phyloP scores from a whole-genome alignment of 2,888 invertebrate species.

The Tipula helvola region DNA sequence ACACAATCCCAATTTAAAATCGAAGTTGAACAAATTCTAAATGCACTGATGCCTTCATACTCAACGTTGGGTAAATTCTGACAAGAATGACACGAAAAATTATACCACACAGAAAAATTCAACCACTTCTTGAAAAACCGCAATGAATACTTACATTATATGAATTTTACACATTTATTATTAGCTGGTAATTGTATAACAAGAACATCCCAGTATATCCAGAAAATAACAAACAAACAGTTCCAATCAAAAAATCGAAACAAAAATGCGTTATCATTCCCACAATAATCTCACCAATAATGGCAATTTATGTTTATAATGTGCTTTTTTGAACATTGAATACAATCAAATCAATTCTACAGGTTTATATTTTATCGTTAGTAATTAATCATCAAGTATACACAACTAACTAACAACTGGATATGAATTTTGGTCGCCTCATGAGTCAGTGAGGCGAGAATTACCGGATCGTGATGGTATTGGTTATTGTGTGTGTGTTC shows the following conservation, averaged over 20 bases:
- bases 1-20: too few species aligned
- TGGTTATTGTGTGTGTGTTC: too few species aligned
- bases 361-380: neutral
- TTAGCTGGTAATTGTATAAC: neutral
- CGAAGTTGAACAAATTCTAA: too few species aligned
- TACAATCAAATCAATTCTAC: neutral
- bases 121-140: neutral
- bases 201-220: neutral
- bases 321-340: neutral
- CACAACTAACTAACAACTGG: neutral
- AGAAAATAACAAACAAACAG: neutral
- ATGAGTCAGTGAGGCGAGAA: too few species aligned
- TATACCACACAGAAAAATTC: neutral
- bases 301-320: neutral
- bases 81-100: too few species aligned
- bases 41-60: too few species aligned
- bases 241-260: neutral
- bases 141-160: neutral
- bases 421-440: too few species aligned
- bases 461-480: too few species aligned
- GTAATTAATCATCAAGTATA: neutral
- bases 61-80: too few species aligned
- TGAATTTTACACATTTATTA: neutral
- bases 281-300: neutral
- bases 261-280: neutral